Evolutionary conservation across 2,113 vertebrate species (phyloP).

Genomic region (Anolis carolinensis): DNA sequence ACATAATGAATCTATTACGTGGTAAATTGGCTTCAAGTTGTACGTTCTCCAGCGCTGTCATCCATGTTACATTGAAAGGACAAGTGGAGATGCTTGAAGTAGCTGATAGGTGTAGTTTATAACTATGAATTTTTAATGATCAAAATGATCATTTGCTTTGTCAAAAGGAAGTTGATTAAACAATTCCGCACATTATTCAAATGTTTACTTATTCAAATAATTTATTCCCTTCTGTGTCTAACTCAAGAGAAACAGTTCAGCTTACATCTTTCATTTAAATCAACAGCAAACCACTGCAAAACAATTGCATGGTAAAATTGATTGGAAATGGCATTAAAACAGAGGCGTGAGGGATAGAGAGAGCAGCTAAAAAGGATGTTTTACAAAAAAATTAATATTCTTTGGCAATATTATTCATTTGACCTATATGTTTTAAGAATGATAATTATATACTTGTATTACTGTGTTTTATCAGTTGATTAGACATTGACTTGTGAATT

Average conservation of each 20-base stretch:
- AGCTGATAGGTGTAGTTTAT: background rate
- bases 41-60: background rate
- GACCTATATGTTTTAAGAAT: background rate
- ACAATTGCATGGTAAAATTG: background rate
- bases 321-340: background rate
- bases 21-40: background rate
- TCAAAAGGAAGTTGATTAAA: background rate
- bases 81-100: background rate
- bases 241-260: background rate
- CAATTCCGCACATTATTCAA: background rate
- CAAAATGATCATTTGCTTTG: background rate
- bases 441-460: background rate
- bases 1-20: background rate
- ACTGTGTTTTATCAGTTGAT: background rate
- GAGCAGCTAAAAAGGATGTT: background rate
- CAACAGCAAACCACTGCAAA: background rate
- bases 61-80: background rate
- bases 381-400: background rate
- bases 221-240: background rate
- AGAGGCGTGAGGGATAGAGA: background rate
- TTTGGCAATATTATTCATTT: background rate
- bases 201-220: background rate
- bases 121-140: background rate
- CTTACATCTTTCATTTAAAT: background rate
- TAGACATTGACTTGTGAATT: background rate